phyloP scores from a whole-genome alignment of 2,888 invertebrate species.

The Pseudococcus jackbeardsleyi region DNA sequence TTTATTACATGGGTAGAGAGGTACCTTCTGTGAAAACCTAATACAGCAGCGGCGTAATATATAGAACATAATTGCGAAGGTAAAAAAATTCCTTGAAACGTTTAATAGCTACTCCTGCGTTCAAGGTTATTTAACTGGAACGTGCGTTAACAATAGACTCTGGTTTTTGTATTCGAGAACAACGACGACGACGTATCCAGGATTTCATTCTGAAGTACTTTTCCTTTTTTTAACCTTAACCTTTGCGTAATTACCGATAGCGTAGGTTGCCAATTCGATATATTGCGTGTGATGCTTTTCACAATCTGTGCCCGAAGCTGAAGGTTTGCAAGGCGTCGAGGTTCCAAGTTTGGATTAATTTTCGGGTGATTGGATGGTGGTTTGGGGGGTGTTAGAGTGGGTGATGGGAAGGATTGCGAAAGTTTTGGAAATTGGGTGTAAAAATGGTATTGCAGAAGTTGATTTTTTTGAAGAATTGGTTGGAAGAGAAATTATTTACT shows the following conservation, averaged over 20 bases:
- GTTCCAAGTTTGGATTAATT: too few species aligned
- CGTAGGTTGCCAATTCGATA: neutral
- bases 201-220: neutral
- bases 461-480: too few species aligned
- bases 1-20: neutral
- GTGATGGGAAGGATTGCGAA: too few species aligned
- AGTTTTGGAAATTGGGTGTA: too few species aligned
- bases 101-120: conserved; percentile 42
- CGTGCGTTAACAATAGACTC: conserved; percentile 36
- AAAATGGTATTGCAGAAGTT: too few species aligned
- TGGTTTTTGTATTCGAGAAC: conserved; percentile 10
- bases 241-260: conserved; percentile 14
- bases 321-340: neutral
- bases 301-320: neutral
- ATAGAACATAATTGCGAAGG: conserved; percentile 36
- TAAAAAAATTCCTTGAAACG: conserved; percentile 32
- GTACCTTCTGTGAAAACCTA: neutral
- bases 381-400: too few species aligned
- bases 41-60: neutral
- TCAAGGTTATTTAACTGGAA: conserved; percentile 43
- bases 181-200: conserved; percentile 10
- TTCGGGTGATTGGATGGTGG: too few species aligned
- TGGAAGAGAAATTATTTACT: too few species aligned
- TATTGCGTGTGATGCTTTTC: conserved; percentile 7
- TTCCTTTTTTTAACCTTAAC: conserved; percentile 33